Evolutionary conservation across 2,113 vertebrate species (phyloP).

Genomic region (Loxodonta africana): DNA sequence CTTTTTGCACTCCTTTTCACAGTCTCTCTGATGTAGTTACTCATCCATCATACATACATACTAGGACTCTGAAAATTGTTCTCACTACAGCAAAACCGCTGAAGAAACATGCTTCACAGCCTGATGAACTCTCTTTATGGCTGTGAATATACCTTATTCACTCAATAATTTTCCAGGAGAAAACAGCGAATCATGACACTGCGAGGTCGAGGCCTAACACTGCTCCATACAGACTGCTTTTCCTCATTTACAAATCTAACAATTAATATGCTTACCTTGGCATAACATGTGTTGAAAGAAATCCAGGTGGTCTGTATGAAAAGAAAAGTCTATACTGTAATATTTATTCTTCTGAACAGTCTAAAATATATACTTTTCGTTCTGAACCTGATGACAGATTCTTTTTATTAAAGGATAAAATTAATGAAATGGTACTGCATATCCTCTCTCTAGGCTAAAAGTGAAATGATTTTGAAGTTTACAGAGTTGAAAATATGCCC

Average conservation of each 20-base stretch:
- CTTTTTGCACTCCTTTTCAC: constrained; percentile 60
- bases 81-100: constrained; percentile 70
- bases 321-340: neutral
- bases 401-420: neutral
- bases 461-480: neutral
- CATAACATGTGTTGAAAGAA: neutral
- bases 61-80: constrained; percentile 78
- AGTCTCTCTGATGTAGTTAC: constrained; percentile 74
- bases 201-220: neutral
- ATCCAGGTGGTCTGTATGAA: neutral
- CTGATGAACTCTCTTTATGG: constrained; percentile 63
- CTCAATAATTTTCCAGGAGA: constrained; percentile 63
- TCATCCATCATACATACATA: constrained; percentile 73
- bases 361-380: neutral
- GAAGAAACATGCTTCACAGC: constrained; percentile 59
- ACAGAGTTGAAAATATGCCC: neutral
- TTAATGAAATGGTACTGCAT: neutral
- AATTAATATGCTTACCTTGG: neutral
- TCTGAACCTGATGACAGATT: neutral
- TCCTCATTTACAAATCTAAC: constrained; percentile 11
- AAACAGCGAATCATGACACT: constrained; percentile 29
- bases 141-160: constrained; percentile 59
- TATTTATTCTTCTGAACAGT: neutral
- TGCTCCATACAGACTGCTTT: constrained; percentile 18
- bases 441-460: neutral